Evolutionary conservation across 2,888 invertebrate species (phyloP), one percentile per base, ranked within the genome.

Genomic region (Aporophyla lueneburgensis): DNA sequence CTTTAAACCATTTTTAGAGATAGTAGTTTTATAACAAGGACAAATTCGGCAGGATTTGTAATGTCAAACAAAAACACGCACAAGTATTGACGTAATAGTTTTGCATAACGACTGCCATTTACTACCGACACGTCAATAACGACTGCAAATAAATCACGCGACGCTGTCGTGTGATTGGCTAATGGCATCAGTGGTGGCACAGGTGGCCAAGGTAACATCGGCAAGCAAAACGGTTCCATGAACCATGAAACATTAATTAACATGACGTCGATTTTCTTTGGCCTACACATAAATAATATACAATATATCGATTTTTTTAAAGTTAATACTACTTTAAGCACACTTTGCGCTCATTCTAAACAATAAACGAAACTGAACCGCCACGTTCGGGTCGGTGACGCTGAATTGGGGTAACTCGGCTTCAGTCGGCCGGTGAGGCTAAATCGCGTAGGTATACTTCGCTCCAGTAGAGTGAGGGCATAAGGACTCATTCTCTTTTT

Each of bases 151-250:
- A 67, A 58, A 79, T 59, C 53, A 83, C 58, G 14, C 40, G 53
- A 79, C 21, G 4, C 0, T 56, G 54, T 21, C 83, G 56, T 78
- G 61, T 73, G 66, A 73, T 79, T 84, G 66, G 80, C 33, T 61
- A 62, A 73, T 62, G 53, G 53, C 27, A 27, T 59, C 46, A 14
- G 40, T 78, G 58, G 69, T 40, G 33, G 62, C 58, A 14, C 43
- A 43, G 24, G 53, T 79, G 81, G 67, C 46, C 84, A 84, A 84
- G 84, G 80, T 46, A 63, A 79, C 70, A 65, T 61, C n/a, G 69
- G 14, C 40, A 21, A 53, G 69, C 69, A 54, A 77, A 56, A 56
- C 56, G 12, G 61, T 78, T 33, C 24, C 27, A 67, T 27, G 49
- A 53, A 66, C 66, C 79, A 66, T 70, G 81, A 65, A 68, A 68